phyloP scores from a whole-genome alignment of 2,797 vertebrate genomes.

The Bufotes viridis region DNA sequence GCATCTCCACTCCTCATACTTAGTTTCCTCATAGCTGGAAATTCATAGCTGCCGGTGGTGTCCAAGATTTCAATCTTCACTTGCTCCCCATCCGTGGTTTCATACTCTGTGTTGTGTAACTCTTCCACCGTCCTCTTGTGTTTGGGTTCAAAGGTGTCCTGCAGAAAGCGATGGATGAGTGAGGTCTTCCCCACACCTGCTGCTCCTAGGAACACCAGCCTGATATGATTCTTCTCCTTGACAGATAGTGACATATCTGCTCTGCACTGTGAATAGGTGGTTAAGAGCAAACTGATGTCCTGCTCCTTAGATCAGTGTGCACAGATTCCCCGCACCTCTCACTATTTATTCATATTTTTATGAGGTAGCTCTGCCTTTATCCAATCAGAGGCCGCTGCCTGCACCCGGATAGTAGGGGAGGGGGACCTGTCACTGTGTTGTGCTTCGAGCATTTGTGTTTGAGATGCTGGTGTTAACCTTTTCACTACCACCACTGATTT shows the following conservation, averaged over 20 bases:
- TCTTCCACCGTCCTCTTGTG: conserved; percentile 88
- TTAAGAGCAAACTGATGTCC: conserved; percentile 25
- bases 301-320: conserved; percentile 32
- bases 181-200: conserved; percentile 90
- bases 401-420: conserved; percentile 36
- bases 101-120: conserved; percentile 87
- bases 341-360: conserved; percentile 67
- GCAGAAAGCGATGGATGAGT: conserved; percentile 87
- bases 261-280: neutral
- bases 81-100: conserved; percentile 80
- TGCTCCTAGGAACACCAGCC: conserved; percentile 88
- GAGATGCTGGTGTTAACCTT: conserved; percentile 40
- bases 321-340: conserved; percentile 63
- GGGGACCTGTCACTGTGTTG: conserved; percentile 33
- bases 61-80: conserved; percentile 89
- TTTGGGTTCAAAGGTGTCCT: conserved; percentile 88
- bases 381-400: conserved; percentile 66
- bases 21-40: conserved; percentile 92
- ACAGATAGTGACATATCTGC: conserved; percentile 78
- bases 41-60: conserved; percentile 92
- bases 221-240: conserved; percentile 86
- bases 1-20: conserved; percentile 89
- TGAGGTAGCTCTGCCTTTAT: conserved; percentile 66
- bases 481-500: conserved; percentile 1
- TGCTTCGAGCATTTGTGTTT: conserved; percentile 25